Conservation (phyloP, 2,888 invertebrate genomes). For the Tuta absoluta region DNA sequence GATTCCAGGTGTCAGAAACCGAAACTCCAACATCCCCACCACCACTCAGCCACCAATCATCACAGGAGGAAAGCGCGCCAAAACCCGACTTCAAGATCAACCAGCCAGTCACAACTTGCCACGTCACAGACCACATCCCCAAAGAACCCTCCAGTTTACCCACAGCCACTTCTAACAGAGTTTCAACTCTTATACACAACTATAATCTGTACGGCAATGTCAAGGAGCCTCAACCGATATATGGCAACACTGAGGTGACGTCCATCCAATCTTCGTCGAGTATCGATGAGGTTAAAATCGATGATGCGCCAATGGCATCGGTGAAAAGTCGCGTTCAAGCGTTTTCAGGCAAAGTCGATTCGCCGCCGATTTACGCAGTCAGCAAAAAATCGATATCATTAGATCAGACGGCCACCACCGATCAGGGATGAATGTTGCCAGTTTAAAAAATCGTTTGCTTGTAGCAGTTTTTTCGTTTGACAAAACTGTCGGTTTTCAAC, state of each 20-base stretch:
- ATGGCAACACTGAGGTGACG: constrained; percentile 67
- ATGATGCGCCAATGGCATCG: constrained; percentile 66
- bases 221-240: constrained; percentile 69
- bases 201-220: constrained; percentile 75
- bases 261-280: constrained; percentile 54
- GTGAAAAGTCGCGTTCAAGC: constrained; percentile 74
- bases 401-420: constrained; percentile 61
- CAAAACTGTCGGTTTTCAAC: constrained; percentile 4
- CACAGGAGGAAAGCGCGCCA: constrained; percentile 58
- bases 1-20: constrained; percentile 42
- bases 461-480: constrained; percentile 42
- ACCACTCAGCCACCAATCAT: constrained; percentile 52
- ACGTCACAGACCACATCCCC: constrained; percentile 48
- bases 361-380: constrained; percentile 71
- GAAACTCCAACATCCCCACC: constrained; percentile 44
- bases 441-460: constrained; percentile 51
- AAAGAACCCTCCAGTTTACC: constrained; percentile 74
- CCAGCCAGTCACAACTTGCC: constrained; percentile 72
- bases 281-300: constrained; percentile 64
- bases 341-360: constrained; percentile 64
- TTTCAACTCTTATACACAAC: constrained; percentile 73
- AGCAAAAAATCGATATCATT: constrained; percentile 70
- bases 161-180: constrained; percentile 60
- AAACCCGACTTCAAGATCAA: constrained; percentile 75
- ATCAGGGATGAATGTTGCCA: constrained; percentile 60